A percentile compares a stretch with the other conserved stretches of the same genome.
Conservation (phyloP, 2,888 invertebrate species). For the Cynaeus angustus region DNA sequence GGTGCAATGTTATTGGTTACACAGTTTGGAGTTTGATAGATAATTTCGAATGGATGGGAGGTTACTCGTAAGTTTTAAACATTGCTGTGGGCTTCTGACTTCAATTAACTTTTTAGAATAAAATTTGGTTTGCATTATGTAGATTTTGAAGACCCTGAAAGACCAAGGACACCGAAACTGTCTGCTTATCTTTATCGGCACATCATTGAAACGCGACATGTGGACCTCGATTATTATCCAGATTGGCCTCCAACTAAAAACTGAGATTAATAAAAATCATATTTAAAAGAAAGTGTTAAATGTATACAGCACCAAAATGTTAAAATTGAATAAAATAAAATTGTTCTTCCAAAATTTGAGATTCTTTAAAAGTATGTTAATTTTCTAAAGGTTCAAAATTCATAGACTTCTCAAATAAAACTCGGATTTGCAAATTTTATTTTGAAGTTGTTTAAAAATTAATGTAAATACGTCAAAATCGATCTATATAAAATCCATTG, state of each 20-base stretch:
- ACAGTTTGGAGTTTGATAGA: conserved; percentile 64
- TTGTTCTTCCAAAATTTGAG: no score
- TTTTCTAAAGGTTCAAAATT: no score
- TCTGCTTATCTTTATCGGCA: conserved; percentile 29
- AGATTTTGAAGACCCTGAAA: conserved; percentile 76
- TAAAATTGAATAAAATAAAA: no score
- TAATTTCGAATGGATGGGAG: conserved; percentile 72
- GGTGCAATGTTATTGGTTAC: conserved; percentile 49
- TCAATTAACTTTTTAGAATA: conserved; percentile 6
- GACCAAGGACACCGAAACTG: conserved; percentile 77
- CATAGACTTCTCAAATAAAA: no score
- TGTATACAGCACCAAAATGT: no score
- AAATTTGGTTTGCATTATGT: conserved; percentile 81
- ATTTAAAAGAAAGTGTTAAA: no score
- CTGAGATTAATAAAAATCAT: background rate
- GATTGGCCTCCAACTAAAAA: conserved; percentile 33
- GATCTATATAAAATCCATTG: no score
- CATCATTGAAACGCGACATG: conserved; percentile 25
- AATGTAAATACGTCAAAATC: no score
- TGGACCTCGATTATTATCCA: conserved; percentile 31
- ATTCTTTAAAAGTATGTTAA: no score
- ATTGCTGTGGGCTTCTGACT: no score
- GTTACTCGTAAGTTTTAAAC: conserved; percentile 59
- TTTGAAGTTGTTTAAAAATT: no score
- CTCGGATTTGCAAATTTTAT: no score